Evolutionary conservation across 1,140 invertebrate species (phyloP), one percentile per base, ranked within the genome.

Genomic region (Aphis craccivora): DNA sequence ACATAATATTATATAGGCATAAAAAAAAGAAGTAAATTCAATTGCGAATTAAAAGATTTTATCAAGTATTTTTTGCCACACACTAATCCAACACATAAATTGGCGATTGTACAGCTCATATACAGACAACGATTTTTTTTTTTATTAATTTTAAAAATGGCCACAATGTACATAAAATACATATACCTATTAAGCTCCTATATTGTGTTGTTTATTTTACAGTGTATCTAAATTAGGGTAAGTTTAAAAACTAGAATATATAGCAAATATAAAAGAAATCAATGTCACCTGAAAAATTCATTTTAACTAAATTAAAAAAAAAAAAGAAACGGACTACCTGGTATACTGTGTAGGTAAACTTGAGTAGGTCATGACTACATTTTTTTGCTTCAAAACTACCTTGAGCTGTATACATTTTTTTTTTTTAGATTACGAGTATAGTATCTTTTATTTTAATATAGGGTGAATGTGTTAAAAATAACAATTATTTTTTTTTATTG

Each of bases 221-320:
- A n/a, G 60, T n/a, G 11, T n/a, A 76, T 35, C 4, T 51, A 45
- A 86, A 86, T 86, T 30, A 45, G 23, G 40, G 9, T 43, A 84
- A 40, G 83, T 84, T 84, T 84, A 37, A 43, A 43, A 84, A 84
- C 9, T 40, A 84, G 37, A 84, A 43, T 40, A 40, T 25, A 84
- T 43, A 84, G 76, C 1, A 9, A 43, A 84, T 40, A 84, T 43
- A 40, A 43, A 84, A 84, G 37, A 84, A 84, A 84, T 84, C 37
- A 84, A 40, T 84, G 37, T 84, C 37, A 84, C 35, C 35, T 40
- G 22, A 43, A 40, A 43, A 43, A 40, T 84, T 25, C 40, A 20
- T 84, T 25, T 40, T 84, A 76, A n/a, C 60, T 25, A 87, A 87
- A 87, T 37, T 37, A 48, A 87, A 86, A 86, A 81, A 83, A 81